phyloP scores from a whole-genome alignment of 2,113 vertebrate genomes.

The Fregata magnificens region DNA sequence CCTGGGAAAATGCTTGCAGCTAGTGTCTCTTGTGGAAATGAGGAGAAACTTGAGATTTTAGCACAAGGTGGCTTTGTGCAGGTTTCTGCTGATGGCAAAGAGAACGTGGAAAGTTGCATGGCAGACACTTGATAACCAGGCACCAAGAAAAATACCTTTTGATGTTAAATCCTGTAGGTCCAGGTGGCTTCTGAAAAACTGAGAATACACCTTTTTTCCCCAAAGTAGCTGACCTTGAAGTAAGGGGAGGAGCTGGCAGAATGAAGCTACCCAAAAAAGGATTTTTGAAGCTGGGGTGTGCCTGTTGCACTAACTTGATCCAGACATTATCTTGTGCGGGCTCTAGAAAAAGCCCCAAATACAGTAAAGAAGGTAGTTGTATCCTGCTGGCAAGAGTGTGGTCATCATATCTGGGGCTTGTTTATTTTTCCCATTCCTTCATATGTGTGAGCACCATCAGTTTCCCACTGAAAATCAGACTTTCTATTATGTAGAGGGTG shows the following conservation, averaged over 20 bases:
- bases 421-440: background rate
- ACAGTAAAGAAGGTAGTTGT: background rate
- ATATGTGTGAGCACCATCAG: background rate
- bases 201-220: background rate
- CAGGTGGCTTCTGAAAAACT: background rate
- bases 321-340: background rate
- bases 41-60: conserved; percentile 69
- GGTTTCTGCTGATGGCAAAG: conserved; percentile 38
- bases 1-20: conserved; percentile 75
- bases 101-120: conserved; percentile 10
- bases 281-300: background rate
- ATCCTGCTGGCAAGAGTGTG: background rate
- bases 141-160: conserved; percentile 18
- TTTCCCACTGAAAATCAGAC: background rate
- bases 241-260: background rate
- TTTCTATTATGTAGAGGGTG: background rate
- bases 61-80: conserved; percentile 72
- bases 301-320: background rate
- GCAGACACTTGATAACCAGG: conserved; percentile 37
- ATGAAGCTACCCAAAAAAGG: background rate
- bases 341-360: background rate
- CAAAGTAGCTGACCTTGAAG: background rate
- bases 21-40: conserved; percentile 56
- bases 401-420: background rate
- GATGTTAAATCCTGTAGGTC: conserved; percentile 4